Conservation (phyloP, 2,888 invertebrate species). For the Stenurella melanura region DNA sequence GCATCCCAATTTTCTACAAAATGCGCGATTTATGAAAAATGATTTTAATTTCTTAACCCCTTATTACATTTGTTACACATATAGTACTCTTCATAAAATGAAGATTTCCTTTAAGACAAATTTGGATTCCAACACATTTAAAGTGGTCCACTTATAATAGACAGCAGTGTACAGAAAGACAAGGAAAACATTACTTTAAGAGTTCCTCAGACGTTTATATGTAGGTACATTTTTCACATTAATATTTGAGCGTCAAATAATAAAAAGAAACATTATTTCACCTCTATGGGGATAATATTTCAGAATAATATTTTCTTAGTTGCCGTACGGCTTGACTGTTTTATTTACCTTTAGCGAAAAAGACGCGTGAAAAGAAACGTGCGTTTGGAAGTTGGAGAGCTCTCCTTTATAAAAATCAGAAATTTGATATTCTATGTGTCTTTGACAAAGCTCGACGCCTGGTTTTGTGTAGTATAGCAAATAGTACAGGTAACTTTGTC, state of each 20-base stretch:
- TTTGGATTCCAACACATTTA: too few relatives aligned
- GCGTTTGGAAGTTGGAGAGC: background rate
- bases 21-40: too few relatives aligned
- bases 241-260: slow-evolving; percentile 12
- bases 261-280: slow-evolving; percentile 10
- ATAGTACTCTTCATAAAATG: too few relatives aligned
- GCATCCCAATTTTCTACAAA: too few relatives aligned
- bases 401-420: background rate
- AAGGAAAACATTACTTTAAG: background rate
- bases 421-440: slow-evolving; percentile 5
- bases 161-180: too few relatives aligned
- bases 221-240: background rate
- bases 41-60: too few relatives aligned
- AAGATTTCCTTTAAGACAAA: too few relatives aligned
- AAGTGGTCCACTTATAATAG: too few relatives aligned
- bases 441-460: background rate
- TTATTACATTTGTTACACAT: too few relatives aligned
- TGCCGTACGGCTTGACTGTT: background rate
- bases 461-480: background rate
- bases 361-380: background rate
- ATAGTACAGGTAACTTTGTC: too few relatives aligned
- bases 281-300: slow-evolving; percentile 2
- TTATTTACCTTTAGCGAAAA: background rate
- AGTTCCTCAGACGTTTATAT: background rate
- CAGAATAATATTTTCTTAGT: slow-evolving; percentile 11